Evolutionary conservation across 2,888 invertebrate species (phyloP), one percentile per base, ranked within the genome.

Genomic region (Himalopsyche tibetana): DNA sequence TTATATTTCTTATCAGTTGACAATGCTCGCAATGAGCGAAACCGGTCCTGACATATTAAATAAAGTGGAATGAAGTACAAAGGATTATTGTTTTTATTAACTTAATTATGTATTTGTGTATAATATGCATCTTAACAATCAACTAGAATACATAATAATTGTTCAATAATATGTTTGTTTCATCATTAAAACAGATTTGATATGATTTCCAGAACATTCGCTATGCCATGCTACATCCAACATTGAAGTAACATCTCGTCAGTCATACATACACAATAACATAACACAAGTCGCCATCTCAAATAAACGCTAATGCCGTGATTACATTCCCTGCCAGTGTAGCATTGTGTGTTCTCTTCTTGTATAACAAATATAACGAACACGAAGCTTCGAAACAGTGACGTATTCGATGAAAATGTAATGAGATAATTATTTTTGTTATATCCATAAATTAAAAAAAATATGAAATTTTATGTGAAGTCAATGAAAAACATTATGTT

Each of bases 231-330:
- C 38, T 15, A 36, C 74, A 74, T 36, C 12, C 74, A 74, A 74
- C 11, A 74, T 74, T 74, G 28, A 74, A 74, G 38, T 36, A 36
- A 74, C 74, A 74, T 74, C 38, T 74, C 38, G 74, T 38, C 74
- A 74, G 28, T 74, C 74, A 36, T 74, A 74, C 74, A 38, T 36
- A 36, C 74, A 74, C 74, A 74, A 74, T 74, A 74, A 74, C 38
- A 74, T 74, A 74, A 74, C 74, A 74, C 74, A 74, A 74, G 74
- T 74, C 74, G 74, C 74, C 74, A 74, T 74, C 74, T 74, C 74
- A 74, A 74, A 74, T 74, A 74, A 74, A 74, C 74, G 74, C 74
- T 74, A 74, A 74, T 74, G 38, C 74, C 74, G 36, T 74, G 74
- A 74, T 74, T 74, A 74, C 74, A 74, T 74, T 74, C 74, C 74